A percentile compares a stretch with the other conserved stretches of the same genome.
Conservation (phyloP, 2,113 vertebrate species). For the Naja naja region DNA sequence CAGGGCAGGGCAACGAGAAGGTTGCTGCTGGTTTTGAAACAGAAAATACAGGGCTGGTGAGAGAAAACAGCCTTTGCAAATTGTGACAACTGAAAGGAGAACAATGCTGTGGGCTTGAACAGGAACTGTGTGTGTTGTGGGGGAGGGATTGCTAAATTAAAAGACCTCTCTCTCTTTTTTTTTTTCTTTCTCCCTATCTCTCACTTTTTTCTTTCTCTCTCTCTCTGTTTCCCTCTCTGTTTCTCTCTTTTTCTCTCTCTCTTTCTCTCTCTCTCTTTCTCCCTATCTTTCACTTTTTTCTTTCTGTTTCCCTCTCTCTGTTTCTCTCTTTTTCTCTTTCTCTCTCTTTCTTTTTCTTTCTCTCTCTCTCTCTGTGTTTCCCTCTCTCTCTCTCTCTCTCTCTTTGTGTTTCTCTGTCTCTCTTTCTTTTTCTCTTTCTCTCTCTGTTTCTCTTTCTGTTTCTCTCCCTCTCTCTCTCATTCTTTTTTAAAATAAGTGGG, state of each 20-base stretch:
- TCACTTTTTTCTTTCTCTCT: too few relatives aligned
- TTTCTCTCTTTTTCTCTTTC: background rate
- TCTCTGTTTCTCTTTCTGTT: too few relatives aligned
- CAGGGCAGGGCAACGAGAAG: background rate
- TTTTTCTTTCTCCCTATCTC: background rate
- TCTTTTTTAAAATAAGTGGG: background rate
- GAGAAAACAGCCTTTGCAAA: background rate
- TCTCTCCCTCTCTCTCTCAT: background rate
- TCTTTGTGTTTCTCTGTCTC: background rate
- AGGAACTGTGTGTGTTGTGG: background rate
- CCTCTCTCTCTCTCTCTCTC: too few relatives aligned
- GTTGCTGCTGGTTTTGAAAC: background rate
- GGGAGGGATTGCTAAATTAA: background rate
- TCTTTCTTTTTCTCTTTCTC: too few relatives aligned
- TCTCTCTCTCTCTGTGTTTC: background rate
- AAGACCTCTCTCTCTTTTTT: background rate
- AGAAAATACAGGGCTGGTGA: background rate
- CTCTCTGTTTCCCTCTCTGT: background rate
- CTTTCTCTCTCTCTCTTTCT: background rate
- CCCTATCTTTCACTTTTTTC: background rate
- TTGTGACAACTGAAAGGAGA: background rate
- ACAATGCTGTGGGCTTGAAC: background rate
- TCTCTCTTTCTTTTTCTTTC: background rate
- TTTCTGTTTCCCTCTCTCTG: background rate
- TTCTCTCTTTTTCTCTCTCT: fast-evolving